A percentile compares a stretch with the other conserved stretches of the same genome.
phyloP scores from a whole-genome alignment of 1,140 invertebrate genomes.

The Drosophila melanica region DNA sequence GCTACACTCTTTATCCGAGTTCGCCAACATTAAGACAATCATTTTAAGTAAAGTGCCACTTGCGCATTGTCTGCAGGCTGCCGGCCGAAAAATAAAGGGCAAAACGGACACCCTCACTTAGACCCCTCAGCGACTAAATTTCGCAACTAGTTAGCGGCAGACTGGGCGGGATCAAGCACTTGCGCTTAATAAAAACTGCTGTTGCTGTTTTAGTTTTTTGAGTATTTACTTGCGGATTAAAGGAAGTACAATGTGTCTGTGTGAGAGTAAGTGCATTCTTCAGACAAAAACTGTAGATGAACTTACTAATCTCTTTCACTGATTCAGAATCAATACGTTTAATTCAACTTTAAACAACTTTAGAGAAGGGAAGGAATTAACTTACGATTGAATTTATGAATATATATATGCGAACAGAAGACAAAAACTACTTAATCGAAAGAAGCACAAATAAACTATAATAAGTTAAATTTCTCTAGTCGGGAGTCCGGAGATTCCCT shows the following conservation, averaged over 20 bases:
- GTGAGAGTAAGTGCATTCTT: not conserved
- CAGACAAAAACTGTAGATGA: not conserved
- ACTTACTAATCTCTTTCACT: not conserved
- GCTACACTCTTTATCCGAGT: slow-evolving; percentile 7
- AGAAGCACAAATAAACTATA: too few relatives aligned
- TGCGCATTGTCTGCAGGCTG: slow-evolving; percentile 21
- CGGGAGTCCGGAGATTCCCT: too few relatives aligned
- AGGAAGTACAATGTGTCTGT: not conserved
- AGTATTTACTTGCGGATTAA: slow-evolving; percentile 36
- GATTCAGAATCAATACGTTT: not conserved
- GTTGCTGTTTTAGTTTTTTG: slow-evolving; percentile 56
- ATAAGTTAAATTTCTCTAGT: too few relatives aligned
- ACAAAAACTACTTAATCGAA: too few relatives aligned
- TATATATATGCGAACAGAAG: too few relatives aligned
- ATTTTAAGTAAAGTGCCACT: slow-evolving; percentile 80
- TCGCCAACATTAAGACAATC: slow-evolving; percentile 72
- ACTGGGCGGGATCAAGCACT: slow-evolving; percentile 28
- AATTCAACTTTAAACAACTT: too few relatives aligned
- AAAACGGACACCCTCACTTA: slow-evolving; percentile 34
- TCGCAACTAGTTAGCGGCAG: slow-evolving; percentile 1
- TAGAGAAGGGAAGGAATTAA: too few relatives aligned
- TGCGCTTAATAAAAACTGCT: slow-evolving; percentile 59
- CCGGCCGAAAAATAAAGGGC: slow-evolving; percentile 43
- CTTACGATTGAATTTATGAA: too few relatives aligned
- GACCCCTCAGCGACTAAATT: slow-evolving; percentile 17